Percentiles rank a stretch among this genome's conserved stretches.
Evolutionary conservation across 2,113 vertebrate species (phyloP).

Genomic region (Alaudala cheleensis): DNA sequence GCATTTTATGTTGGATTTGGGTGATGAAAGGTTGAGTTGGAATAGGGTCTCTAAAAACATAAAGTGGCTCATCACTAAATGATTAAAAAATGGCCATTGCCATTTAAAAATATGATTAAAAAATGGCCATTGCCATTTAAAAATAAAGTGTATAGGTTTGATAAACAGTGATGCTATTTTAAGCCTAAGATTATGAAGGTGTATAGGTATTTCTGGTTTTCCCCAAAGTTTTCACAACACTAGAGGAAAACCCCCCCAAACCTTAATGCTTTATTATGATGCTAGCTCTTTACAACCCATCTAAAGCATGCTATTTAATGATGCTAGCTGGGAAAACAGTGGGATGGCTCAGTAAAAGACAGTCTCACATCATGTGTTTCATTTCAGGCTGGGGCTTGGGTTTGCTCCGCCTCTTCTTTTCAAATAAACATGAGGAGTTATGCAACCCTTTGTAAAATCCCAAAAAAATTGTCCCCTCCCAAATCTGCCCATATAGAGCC

Average conservation of each 20-base stretch:
- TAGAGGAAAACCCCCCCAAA: neutral
- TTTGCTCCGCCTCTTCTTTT: neutral
- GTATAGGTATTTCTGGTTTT: rapidly evolving
- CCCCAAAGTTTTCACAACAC: neutral
- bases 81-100: neutral
- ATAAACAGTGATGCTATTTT: neutral
- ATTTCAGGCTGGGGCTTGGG: neutral
- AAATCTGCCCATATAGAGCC: neutral
- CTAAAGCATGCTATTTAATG: neutral
- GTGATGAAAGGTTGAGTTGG: neutral
- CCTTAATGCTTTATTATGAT: neutral
- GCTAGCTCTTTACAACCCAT: neutral
- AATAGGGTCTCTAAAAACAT: neutral
- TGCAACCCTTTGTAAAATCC: neutral
- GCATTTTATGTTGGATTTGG: neutral
- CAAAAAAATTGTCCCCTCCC: neutral
- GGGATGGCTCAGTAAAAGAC: neutral
- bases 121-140: neutral
- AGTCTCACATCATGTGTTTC: neutral
- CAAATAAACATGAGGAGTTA: neutral
- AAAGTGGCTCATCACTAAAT: neutral
- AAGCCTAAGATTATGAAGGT: neutral
- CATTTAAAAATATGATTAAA: neutral
- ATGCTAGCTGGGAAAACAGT: neutral
- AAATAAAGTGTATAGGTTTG: neutral